Conservation (phyloP, 37 sponge, comb jelly and placozoan species). For the Cliona cf. orientalis region DNA sequence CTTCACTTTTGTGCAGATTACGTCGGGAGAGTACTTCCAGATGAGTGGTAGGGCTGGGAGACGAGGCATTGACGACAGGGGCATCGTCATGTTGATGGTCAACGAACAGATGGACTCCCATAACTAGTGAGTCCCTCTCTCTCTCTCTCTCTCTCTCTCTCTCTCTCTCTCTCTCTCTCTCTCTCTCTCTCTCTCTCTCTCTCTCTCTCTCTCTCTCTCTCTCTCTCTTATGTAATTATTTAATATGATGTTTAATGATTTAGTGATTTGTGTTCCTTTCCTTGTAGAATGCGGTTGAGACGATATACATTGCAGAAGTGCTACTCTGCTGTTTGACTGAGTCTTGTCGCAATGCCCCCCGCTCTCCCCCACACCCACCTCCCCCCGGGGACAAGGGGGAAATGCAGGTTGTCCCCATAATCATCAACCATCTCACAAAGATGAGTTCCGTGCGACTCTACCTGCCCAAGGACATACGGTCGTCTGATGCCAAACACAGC, state of each 20-base stretch:
- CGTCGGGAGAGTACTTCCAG: slow-evolving; percentile 98
- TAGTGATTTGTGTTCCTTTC: not conserved
- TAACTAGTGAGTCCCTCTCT: no score
- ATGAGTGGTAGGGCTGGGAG: slow-evolving; percentile 99
- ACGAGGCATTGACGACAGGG: slow-evolving; percentile 96
- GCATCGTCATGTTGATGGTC: slow-evolving; percentile 97
- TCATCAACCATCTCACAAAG: slow-evolving; percentile 72
- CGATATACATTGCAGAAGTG: slow-evolving; percentile 87
- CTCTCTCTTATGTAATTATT: not conserved
- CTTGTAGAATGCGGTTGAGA: slow-evolving; percentile 58
- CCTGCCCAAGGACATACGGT: slow-evolving; percentile 88
- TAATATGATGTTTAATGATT: not conserved
- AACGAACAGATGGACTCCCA: slow-evolving; percentile 95
- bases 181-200: no score
- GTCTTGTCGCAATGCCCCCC: slow-evolving; percentile 59
- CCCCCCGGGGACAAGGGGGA: slow-evolving; percentile 83
- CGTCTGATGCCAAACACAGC: slow-evolving; percentile 52
- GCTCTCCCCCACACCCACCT: slow-evolving; percentile 79
- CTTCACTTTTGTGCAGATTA: slow-evolving; percentile 56
- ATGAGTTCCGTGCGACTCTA: slow-evolving; percentile 89
- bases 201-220: no score
- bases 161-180: no score
- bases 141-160: no score
- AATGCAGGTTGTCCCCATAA: slow-evolving; percentile 88
- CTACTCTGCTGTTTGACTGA: slow-evolving; percentile 79